Percentiles rank a stretch among this genome's conserved stretches.
Conservation (phyloP, 2,888 invertebrate genomes). For the Atherix ibis region DNA sequence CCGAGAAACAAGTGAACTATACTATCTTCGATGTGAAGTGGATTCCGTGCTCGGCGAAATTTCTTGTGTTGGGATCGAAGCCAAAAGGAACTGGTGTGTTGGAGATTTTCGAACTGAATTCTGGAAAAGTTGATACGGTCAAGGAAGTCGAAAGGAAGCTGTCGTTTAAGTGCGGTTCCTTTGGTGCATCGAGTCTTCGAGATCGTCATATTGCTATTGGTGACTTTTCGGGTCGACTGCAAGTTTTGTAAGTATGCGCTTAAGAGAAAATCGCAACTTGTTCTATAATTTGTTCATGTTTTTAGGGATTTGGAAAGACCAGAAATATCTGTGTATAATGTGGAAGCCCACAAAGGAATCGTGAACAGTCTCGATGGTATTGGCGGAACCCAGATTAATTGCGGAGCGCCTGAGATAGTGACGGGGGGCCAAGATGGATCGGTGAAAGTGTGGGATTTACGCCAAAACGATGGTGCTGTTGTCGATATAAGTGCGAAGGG, state of each 20-base stretch:
- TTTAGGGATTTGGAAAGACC: constrained; percentile 66
- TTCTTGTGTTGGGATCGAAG: constrained; percentile 72
- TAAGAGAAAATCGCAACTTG: background rate
- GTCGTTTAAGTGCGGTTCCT: constrained; percentile 84
- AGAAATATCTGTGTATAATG: constrained; percentile 57
- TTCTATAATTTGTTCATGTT: constrained; percentile 8
- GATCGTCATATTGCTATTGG: constrained; percentile 77
- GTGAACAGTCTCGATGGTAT: constrained; percentile 87
- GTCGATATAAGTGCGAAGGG: constrained; percentile 47
- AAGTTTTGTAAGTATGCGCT: constrained; percentile 51
- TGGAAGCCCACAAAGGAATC: constrained; percentile 63
- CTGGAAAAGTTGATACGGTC: constrained; percentile 53
- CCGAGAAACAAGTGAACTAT: constrained; percentile 66
- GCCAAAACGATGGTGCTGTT: constrained; percentile 78
- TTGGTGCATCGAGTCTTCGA: constrained; percentile 71
- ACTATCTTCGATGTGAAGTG: constrained; percentile 86
- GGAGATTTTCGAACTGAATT: constrained; percentile 62
- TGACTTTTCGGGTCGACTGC: constrained; percentile 70
- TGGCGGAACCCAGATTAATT: constrained; percentile 64
- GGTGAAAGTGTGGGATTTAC: constrained; percentile 90
- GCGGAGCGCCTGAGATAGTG: constrained; percentile 88
- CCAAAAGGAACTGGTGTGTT: constrained; percentile 74
- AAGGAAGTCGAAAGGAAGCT: constrained; percentile 65
- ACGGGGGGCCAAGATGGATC: constrained; percentile 89
- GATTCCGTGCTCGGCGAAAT: constrained; percentile 90